Evolutionary conservation across 2,888 invertebrate genomes (phyloP).

Genomic region (Nineta flava): DNA sequence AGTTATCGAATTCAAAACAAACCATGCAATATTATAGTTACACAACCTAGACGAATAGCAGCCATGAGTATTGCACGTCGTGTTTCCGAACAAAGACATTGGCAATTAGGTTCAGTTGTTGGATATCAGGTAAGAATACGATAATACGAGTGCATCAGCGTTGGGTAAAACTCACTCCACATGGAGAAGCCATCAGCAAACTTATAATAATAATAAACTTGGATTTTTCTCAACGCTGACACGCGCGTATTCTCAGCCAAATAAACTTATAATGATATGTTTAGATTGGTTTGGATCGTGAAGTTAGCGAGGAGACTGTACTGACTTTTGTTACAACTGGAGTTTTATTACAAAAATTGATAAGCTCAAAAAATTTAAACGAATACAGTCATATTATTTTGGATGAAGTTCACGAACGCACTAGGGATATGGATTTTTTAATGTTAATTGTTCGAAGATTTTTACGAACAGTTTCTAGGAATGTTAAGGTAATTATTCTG

Average conservation of each 20-base stretch:
- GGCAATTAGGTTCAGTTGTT: conserved; percentile 67
- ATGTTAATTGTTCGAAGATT: conserved; percentile 68
- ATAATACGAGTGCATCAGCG: too few species aligned
- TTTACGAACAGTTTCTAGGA: conserved; percentile 45
- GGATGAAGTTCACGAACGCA: conserved; percentile 89
- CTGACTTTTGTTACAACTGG: conserved; percentile 82
- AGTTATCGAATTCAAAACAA: conserved; percentile 42
- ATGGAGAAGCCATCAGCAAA: too few species aligned
- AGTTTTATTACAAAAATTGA: conserved; percentile 62
- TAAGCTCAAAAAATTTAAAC: conserved; percentile 50
- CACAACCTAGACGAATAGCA: conserved; percentile 87
- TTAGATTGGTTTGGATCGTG: conserved; percentile 55
- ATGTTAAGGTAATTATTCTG: conserved; percentile 58
- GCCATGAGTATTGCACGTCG: conserved; percentile 78
- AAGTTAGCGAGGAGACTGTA: conserved; percentile 48
- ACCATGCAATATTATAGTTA: conserved; percentile 77
- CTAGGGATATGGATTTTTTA: conserved; percentile 82
- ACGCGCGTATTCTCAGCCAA: too few species aligned
- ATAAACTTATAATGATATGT: too few species aligned
- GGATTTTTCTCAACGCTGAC: too few species aligned
- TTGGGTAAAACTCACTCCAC: too few species aligned
- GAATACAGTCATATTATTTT: conserved; percentile 78
- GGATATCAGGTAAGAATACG: too few species aligned
- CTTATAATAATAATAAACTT: too few species aligned
- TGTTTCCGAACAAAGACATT: conserved; percentile 68